phyloP scores from a whole-genome alignment of 1,140 invertebrate species.

The Glossosoma conforme region DNA sequence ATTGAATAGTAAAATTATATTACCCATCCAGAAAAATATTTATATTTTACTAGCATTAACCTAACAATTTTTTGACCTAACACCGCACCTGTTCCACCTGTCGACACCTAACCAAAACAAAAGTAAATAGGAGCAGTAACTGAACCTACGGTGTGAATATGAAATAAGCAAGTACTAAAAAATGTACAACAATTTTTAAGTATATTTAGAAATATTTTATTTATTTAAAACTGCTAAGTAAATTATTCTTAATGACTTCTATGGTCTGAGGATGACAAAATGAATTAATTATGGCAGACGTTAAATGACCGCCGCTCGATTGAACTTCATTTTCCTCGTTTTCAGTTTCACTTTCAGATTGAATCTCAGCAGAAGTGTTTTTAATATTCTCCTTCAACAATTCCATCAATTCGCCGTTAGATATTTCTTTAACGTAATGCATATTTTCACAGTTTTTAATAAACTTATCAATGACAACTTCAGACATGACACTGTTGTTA shows the following conservation, averaged over 20 bases:
- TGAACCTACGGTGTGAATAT: too few relatives aligned
- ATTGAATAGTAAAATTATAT: too few relatives aligned
- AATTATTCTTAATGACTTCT: conserved; percentile 24
- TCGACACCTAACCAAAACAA: too few relatives aligned
- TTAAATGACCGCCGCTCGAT: conserved; percentile 41
- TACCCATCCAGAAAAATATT: too few relatives aligned
- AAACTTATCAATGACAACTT: conserved; percentile 32
- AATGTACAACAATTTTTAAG: too few relatives aligned
- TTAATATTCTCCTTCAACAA: conserved; percentile 40
- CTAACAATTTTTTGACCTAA: too few relatives aligned
- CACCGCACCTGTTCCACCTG: too few relatives aligned
- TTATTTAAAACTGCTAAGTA: conserved; percentile 14
- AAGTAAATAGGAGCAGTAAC: too few relatives aligned
- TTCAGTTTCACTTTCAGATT: conserved; percentile 37
- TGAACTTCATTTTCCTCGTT: conserved; percentile 37
- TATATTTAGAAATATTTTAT: too few relatives aligned
- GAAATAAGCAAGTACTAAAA: too few relatives aligned
- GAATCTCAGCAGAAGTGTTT: conserved; percentile 33
- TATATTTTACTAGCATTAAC: too few relatives aligned
- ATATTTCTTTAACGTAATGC: conserved; percentile 35
- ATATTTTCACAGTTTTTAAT: conserved; percentile 35
- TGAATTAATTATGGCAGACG: conserved; percentile 33
- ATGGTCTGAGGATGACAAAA: conserved; percentile 24
- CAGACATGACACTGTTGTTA: conserved; percentile 38
- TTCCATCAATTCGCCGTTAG: conserved; percentile 36